A percentile compares a stretch with the other conserved stretches of the same genome.
These are phyloP conservation scores for Stichodactyla helianthus DNA, from an alignment of 64 coral and sea anemone genomes.

Conservation along the genomic window DNA sequence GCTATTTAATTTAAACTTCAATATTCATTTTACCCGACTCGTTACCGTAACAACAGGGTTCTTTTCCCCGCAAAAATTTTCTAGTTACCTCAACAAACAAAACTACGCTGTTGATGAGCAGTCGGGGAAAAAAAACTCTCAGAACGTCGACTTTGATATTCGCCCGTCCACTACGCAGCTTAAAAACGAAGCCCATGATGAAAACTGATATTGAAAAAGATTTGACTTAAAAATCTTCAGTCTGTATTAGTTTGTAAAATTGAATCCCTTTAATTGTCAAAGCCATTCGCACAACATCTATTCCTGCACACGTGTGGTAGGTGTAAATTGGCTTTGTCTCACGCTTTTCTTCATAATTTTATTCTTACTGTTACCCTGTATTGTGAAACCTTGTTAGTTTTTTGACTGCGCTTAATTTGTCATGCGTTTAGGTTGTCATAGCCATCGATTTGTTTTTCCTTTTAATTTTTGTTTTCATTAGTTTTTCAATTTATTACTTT, in stretches of 20 bases:
- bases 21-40: constrained; percentile 28
- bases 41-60: constrained; percentile 46
- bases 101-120: neutral
- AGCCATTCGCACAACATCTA: neutral
- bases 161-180: neutral
- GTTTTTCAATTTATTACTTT: neutral
- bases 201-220: neutral
- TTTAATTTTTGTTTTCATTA: neutral
- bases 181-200: neutral
- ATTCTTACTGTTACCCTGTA: neutral
- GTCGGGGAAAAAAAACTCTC: neutral
- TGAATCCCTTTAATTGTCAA: neutral
- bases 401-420: neutral
- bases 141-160: neutral
- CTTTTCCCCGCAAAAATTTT: constrained; percentile 31
- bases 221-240: neutral
- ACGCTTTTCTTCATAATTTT: neutral
- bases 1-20: constrained; percentile 35
- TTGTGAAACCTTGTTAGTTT: neutral
- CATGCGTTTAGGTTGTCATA: neutral
- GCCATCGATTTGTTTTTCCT: neutral
- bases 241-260: neutral
- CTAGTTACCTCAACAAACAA: neutral
- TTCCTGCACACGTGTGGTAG: constrained; percentile 15
- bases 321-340: constrained; percentile 28